Base-by-base conservation (phyloP, 2,113 vertebrate genomes). In the Hippocampus comes region DNA sequence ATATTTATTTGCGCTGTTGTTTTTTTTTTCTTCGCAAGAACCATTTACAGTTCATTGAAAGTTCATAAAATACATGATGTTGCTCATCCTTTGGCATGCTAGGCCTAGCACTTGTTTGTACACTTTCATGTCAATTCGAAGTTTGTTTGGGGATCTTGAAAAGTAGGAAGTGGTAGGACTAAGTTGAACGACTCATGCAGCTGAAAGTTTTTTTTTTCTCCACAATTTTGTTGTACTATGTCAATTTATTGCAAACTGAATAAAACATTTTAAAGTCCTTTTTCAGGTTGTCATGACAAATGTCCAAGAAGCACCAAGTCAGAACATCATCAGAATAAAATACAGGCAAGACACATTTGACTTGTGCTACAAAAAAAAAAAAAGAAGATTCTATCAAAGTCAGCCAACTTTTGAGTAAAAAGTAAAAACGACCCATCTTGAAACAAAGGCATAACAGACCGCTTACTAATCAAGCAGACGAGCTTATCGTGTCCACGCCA, bases 301-400 rank as follows among this genome's bases (percentile, higher is more conserved):
- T 17, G 41, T 46, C 10, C 9, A 34, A 64, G 25, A 60, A 60
- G 70, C 63, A 3, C 21, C 43, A 23, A 25, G 9, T 8, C 21
- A 69, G 61, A 64, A 65, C 25, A 68, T 68, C 2, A 57, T 20
- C 41, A 49, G 55, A 65, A 42, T 64, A 55, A 68, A 55, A 46
- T 63, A 3, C 63, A 43, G 27, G 0, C n/a, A 0, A 46, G 72
- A 65, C 34, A 23, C 9, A 70, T 57, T 67, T 42, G 63, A 59
- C 48, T 75, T 69, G 15, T 68, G 71, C 57, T 66, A 51, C 49
- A 34, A 73, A 75, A 69, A 0, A 71, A 69, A 23, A 63, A 78
- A 73, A 77, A 56, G 0, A 71, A 66, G 12, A 63, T 67, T 71
- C 60, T n/a, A 14, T 69, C 11, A 41, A n/a, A 72, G 48, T 38